phyloP scores from a whole-genome alignment of 2,888 invertebrate species.

The Panopea generosa region DNA sequence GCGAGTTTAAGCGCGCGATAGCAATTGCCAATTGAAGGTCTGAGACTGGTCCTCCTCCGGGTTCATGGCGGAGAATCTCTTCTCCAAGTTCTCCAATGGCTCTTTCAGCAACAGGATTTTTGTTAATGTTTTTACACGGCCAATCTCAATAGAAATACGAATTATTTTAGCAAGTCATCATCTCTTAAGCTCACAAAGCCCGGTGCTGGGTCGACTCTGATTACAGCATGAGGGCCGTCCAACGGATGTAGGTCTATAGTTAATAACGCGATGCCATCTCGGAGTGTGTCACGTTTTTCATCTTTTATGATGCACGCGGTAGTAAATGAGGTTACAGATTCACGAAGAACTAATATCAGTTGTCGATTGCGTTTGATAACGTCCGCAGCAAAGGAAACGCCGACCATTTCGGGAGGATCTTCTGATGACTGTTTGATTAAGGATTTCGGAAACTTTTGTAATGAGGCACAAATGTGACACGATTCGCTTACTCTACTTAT shows the following conservation, averaged over 20 bases:
- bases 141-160: slow-evolving; percentile 8
- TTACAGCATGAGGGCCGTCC: slow-evolving; percentile 15
- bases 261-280: slow-evolving; percentile 33
- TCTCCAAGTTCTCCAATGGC: slow-evolving; percentile 68
- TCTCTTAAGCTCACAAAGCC: slow-evolving; percentile 34
- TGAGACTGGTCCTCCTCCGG: slow-evolving; percentile 10
- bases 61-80: slow-evolving; percentile 59
- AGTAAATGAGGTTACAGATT: slow-evolving; percentile 50
- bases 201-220: slow-evolving; percentile 63
- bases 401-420: slow-evolving; percentile 53
- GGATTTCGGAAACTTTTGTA: slow-evolving; percentile 46
- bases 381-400: slow-evolving; percentile 66
- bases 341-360: too few species aligned
- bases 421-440: slow-evolving; percentile 52
- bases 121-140: slow-evolving; percentile 27
- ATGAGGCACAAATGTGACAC: slow-evolving; percentile 63
- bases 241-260: slow-evolving; percentile 34
- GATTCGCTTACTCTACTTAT: slow-evolving; percentile 37
- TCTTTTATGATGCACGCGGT: slow-evolving; percentile 31
- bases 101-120: slow-evolving; percentile 70
- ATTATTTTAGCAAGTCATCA: not conserved
- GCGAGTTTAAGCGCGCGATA: slow-evolving; percentile 49
- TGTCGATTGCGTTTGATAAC: slow-evolving; percentile 58
- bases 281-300: slow-evolving; percentile 39
- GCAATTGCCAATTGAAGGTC: slow-evolving; percentile 31